Evolutionary conservation across 2,888 invertebrate species (phyloP).

Genomic region (Brenthis ino): DNA sequence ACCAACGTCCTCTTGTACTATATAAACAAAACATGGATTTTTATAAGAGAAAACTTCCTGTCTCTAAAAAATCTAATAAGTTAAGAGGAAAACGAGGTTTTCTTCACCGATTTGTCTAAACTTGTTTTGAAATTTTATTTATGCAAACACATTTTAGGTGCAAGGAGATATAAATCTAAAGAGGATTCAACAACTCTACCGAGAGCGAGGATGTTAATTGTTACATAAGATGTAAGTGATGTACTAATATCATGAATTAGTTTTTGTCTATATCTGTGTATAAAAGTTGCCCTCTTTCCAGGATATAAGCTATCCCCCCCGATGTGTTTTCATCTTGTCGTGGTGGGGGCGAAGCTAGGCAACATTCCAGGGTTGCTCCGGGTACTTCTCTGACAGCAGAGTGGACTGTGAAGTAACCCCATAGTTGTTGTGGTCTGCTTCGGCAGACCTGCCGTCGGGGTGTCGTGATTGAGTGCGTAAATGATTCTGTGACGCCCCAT

Average conservation of each 20-base stretch:
- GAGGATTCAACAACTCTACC: constrained; percentile 90
- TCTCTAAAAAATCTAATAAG: constrained; percentile 79
- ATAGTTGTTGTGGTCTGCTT: no score
- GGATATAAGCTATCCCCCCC: no score
- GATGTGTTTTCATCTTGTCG: no score
- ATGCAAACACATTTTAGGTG: constrained; percentile 87
- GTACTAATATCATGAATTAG: not conserved
- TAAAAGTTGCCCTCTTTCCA: no score
- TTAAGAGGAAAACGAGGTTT: constrained; percentile 82
- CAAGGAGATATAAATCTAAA: constrained; percentile 90
- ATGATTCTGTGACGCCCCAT: no score
- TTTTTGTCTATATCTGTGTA: no score
- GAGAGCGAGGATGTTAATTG: constrained; percentile 79
- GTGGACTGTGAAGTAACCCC: no score
- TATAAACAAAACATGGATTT: constrained; percentile 91
- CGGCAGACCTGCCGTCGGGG: no score
- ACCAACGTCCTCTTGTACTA: constrained; percentile 89
- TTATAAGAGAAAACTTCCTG: constrained; percentile 84
- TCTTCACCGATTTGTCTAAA: constrained; percentile 76
- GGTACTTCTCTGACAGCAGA: no score
- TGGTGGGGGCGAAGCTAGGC: no score
- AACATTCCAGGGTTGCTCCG: no score
- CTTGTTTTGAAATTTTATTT: constrained; percentile 61
- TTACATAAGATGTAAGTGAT: constrained; percentile 82
- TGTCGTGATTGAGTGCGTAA: no score